Percentiles rank a stretch among this genome's conserved stretches.
These are phyloP conservation scores for Acrocephalus arundinaceus DNA, from an alignment of 2,113 vertebrate genomes.

Conservation along the genomic window DNA sequence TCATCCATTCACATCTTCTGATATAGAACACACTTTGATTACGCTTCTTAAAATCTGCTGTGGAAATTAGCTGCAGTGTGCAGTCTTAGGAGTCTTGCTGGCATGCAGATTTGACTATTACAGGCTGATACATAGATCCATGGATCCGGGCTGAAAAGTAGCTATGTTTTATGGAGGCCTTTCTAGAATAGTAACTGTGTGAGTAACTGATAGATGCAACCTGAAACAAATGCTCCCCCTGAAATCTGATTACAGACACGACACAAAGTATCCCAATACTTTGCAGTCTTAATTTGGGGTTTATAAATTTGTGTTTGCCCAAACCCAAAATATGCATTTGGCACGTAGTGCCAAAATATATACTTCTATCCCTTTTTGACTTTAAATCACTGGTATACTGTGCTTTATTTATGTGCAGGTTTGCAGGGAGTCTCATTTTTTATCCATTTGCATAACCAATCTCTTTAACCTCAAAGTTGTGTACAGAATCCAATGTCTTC, in stretches of 20 bases:
- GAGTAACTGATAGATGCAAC: not conserved
- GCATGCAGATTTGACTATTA: not conserved
- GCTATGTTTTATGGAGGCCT: not conserved
- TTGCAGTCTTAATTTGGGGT: not conserved
- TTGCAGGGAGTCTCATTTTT: not conserved
- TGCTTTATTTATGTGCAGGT: not conserved
- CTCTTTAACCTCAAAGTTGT: accelerated
- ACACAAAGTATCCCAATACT: not conserved
- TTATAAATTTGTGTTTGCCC: not conserved
- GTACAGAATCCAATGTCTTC: not conserved
- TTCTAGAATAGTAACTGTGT: not conserved
- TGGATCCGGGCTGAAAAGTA: not conserved
- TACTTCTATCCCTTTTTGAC: not conserved
- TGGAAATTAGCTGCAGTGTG: not conserved
- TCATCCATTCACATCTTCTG: not conserved
- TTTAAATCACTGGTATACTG: not conserved
- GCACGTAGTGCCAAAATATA: not conserved
- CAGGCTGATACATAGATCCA: not conserved
- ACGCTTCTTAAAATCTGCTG: not conserved
- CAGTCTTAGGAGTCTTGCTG: not conserved
- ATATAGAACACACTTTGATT: not conserved
- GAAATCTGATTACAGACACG: not conserved
- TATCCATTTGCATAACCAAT: not conserved
- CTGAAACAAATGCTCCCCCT: not conserved
- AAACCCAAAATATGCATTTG: not conserved